A percentile compares a stretch with the other conserved stretches of the same genome.
phyloP scores from a whole-genome alignment of 2,797 vertebrate genomes.

The Hirundo rustica region DNA sequence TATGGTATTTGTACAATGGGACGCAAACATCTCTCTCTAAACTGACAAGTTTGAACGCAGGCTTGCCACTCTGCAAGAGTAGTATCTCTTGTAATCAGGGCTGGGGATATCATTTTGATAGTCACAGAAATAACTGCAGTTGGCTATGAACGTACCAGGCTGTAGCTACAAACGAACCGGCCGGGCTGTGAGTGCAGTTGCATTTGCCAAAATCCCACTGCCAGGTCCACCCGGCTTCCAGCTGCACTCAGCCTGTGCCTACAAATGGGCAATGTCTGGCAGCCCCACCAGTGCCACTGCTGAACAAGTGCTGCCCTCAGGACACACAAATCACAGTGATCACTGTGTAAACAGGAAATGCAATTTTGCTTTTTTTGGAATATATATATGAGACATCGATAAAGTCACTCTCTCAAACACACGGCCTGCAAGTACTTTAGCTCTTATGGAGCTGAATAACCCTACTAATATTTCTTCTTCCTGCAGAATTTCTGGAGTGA shows the following conservation, averaged over 20 bases:
- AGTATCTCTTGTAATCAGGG: background rate
- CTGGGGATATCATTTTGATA: background rate
- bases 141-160: background rate
- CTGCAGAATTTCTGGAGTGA: background rate
- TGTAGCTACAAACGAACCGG: background rate
- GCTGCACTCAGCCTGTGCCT: background rate
- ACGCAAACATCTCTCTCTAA: background rate
- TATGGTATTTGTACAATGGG: background rate
- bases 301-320: background rate
- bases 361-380: background rate
- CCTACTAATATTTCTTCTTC: background rate
- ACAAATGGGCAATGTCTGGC: background rate
- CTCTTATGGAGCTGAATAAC: background rate
- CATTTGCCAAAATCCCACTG: background rate
- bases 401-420: background rate
- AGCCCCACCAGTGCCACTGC: background rate
- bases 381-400: rapidly evolving
- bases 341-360: background rate
- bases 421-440: background rate
- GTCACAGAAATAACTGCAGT: background rate
- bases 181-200: rapidly evolving
- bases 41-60: background rate
- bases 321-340: background rate
- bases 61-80: background rate
- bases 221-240: background rate